Conservation (phyloP, 1,140 invertebrate genomes). For the Elysia chlorotica region DNA sequence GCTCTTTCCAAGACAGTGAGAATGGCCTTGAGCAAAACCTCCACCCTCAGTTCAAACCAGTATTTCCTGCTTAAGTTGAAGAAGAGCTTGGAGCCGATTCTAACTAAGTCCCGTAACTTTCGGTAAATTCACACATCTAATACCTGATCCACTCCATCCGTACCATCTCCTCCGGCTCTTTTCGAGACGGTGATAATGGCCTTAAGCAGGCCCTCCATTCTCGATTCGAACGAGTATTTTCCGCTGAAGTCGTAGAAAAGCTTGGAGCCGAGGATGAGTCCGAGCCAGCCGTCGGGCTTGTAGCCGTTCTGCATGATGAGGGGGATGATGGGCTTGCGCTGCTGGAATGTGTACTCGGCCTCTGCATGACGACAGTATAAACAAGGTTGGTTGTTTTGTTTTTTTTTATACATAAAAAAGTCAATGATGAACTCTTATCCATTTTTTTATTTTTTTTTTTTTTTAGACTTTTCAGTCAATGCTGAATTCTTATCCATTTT, state of each 20-base stretch:
- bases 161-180: neutral
- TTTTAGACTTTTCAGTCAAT: too few relatives aligned
- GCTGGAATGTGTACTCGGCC: conserved; percentile 55
- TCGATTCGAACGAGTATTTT: conserved; percentile 46
- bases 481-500: too few relatives aligned
- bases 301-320: conserved; percentile 51
- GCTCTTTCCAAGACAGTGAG: neutral
- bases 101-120: neutral
- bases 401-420: too few relatives aligned
- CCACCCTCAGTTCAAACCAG: neutral
- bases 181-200: conserved; percentile 14
- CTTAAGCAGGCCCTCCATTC: conserved; percentile 34
- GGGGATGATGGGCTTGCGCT: conserved; percentile 49
- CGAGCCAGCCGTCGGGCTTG: conserved; percentile 56
- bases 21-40: neutral
- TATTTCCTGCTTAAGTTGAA: neutral
- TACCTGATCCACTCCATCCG: neutral
- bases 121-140: neutral
- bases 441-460: too few relatives aligned
- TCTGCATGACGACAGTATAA: too few relatives aligned
- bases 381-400: too few relatives aligned
- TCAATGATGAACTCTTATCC: too few relatives aligned
- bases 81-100: neutral
- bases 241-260: conserved; percentile 54
- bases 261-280: conserved; percentile 51